Evolutionary conservation across 2,888 invertebrate genomes (phyloP), one percentile per base, ranked within the genome.

Genomic region (Ptilodon capucinus): DNA sequence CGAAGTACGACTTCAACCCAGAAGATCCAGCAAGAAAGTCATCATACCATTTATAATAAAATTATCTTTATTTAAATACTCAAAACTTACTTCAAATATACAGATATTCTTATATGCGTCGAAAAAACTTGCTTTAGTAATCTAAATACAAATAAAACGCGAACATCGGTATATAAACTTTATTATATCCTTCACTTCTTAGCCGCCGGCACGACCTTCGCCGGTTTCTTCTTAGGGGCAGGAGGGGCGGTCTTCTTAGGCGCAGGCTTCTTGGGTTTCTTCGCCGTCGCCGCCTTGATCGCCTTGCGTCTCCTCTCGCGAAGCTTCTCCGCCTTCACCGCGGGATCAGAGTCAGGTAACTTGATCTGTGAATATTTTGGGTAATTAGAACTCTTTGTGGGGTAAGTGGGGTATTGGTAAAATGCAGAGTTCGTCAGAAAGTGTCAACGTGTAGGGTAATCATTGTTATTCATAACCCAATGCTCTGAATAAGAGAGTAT

Each of bases 241-340:
- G 90, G 89, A 0, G 89, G 87, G 0, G 88, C 68, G 3, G 85
- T 91, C 50, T 91, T 92, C 76, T 91, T 86, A 0, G 74, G 74
- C n/a, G 60, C 81, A 0, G 88, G 82, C 80, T 91, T 89, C 78
- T 92, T 92, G 16, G 92, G 91, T 54, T 92, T 92, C 60, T 88
- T 91, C 1, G 91, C 81, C 25, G 88, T 79, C 0, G 89, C 92
- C 25, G 92, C 89, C 65, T 92, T 85, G 55, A 93, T 89, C 2
- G 86, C 79, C 48, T 86, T 91, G n/a, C 85, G 79, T 43, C 93
- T 84, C 51, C 77, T 88, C 25, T 89, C 87, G 42, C 92, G 85
- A 2, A 92, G 70, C 41, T 91, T 91, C 42, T 91, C 79, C 0
- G 92, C 86, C 46, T 84, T 91, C 35, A 92, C 86, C 0, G 92